phyloP scores from a whole-genome alignment of 2,113 vertebrate species.

The Deroptyus accipitrinus region DNA sequence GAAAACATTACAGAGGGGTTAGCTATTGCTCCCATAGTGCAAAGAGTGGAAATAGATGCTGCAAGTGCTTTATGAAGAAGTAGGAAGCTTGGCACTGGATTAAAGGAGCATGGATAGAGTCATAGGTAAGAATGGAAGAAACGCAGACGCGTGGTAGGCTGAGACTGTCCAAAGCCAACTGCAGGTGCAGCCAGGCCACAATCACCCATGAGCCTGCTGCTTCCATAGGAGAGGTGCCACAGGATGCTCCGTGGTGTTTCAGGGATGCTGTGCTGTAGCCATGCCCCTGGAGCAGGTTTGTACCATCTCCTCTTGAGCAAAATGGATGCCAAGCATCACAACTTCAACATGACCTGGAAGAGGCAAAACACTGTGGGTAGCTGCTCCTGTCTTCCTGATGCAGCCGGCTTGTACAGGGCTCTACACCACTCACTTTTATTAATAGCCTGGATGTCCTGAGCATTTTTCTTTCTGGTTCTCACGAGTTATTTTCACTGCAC shows the following conservation, averaged over 20 bases:
- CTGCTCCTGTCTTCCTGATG: neutral
- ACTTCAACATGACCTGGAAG: neutral
- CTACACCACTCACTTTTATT: constrained; percentile 50
- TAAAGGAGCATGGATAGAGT: neutral
- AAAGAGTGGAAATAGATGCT: neutral
- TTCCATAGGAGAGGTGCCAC: accelerated
- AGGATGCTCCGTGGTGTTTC: accelerated
- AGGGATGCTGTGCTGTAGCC: neutral
- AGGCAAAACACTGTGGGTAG: neutral
- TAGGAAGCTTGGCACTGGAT: neutral
- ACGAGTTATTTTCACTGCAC: constrained; percentile 70
- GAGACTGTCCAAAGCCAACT: neutral
- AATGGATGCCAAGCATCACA: accelerated
- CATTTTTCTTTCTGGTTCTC: constrained; percentile 67
- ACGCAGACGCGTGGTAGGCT: neutral
- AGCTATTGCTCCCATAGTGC: constrained; percentile 22
- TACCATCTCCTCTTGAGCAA: neutral
- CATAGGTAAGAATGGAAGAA: neutral
- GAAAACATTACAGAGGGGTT: constrained; percentile 30
- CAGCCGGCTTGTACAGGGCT: neutral
- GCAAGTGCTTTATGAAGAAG: neutral
- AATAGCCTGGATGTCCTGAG: constrained; percentile 60
- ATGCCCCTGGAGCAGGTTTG: accelerated
- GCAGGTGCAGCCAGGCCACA: neutral
- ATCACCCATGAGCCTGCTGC: neutral